Percentiles rank a stretch among this genome's conserved stretches.
These are phyloP conservation scores for Campylomormyrus tamandua DNA, from an alignment of 2,113 vertebrate genomes.

Conservation along the genomic window DNA sequence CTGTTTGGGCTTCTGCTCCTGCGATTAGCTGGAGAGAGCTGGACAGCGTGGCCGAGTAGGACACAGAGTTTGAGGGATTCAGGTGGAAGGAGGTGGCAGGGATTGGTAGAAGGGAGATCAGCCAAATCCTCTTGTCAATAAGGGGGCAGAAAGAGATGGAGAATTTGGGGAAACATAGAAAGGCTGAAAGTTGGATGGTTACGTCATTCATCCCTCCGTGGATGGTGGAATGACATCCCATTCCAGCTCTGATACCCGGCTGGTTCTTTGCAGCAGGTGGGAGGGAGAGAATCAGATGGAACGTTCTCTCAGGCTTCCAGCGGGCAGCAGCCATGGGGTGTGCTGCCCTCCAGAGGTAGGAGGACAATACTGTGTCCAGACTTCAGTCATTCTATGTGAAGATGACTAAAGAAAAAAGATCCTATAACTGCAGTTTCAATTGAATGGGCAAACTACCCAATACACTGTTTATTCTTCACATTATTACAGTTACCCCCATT, in stretches of 20 bases:
- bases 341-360: conserved; percentile 59
- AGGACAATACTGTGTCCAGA: neutral
- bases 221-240: neutral
- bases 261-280: conserved; percentile 28
- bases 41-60: neutral
- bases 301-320: conserved; percentile 18
- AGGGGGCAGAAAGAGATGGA: neutral
- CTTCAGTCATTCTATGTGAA: neutral
- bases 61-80: neutral
- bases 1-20: neutral
- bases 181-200: neutral
- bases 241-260: neutral
- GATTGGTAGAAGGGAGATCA: neutral
- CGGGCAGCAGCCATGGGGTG: conserved; percentile 48
- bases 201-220: neutral
- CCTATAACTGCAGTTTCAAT: neutral
- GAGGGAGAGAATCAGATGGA: conserved; percentile 31
- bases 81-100: neutral
- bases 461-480: neutral
- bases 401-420: neutral
- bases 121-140: neutral
- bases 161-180: neutral
- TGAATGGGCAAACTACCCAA: neutral
- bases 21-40: neutral
- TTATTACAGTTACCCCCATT: neutral